These are phyloP conservation scores for Cataglyphis altisquamis DNA, from an alignment of 2,888 invertebrate species.

Conservation along the genomic window DNA sequence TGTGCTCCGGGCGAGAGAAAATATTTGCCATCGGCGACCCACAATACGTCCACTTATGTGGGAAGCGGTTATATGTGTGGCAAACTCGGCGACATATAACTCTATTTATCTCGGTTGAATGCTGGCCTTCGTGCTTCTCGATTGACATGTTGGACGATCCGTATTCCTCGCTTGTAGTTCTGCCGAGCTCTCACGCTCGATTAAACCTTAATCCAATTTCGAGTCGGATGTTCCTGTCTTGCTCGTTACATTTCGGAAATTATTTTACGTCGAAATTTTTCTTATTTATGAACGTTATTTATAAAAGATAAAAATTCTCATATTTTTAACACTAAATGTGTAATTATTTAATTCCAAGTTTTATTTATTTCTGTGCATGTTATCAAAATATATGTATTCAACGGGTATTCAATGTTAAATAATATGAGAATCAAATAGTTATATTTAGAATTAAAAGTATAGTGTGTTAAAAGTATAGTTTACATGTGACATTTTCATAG, in stretches of 20 bases:
- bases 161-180: slow-evolving; percentile 39
- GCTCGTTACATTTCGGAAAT: background rate
- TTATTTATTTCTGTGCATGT: background rate
- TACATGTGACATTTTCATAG: background rate
- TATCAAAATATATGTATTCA: background rate
- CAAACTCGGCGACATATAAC: slow-evolving; percentile 57
- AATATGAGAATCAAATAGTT: background rate
- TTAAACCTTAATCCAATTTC: slow-evolving; percentile 56
- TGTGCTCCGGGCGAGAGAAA: slow-evolving; percentile 69
- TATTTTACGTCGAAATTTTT: background rate
- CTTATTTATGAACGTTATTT: background rate
- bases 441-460: background rate
- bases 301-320: background rate
- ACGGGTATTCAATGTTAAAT: background rate
- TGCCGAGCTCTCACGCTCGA: slow-evolving; percentile 55
- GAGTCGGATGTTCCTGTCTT: slow-evolving; percentile 19
- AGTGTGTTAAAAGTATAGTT: background rate
- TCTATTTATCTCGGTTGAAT: slow-evolving; percentile 64
- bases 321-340: background rate
- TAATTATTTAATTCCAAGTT: background rate
- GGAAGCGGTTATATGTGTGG: slow-evolving; percentile 59
- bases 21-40: slow-evolving; percentile 71
- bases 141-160: slow-evolving; percentile 45
- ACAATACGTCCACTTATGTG: slow-evolving; percentile 68
- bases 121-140: slow-evolving; percentile 56